Base-by-base conservation (phyloP, 2,797 vertebrate species). In the Hyperoplus immaculatus region DNA sequence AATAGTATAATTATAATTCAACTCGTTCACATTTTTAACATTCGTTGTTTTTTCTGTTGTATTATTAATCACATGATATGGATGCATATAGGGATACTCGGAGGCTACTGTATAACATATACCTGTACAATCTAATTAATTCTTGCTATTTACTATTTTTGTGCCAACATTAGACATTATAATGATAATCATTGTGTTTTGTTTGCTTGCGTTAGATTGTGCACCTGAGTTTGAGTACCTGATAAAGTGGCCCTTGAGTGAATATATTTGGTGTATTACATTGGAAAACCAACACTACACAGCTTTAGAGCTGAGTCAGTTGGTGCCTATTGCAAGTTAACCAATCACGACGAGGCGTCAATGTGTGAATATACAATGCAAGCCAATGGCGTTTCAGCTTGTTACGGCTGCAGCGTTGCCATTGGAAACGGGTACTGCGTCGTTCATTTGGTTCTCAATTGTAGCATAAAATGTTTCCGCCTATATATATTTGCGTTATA, bases 341-440 rank as follows among this genome's bases (percentile, higher is more conserved):
- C 92, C 91, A 92, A 91, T 92, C 82, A 80, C 4, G 0, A 16
- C 9, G 2, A 54, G 18, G 9, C 15, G 75, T 90, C 13, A 61
- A 29, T 18, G 0, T 12, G 1, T 2, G 1, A 1, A 29, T 8
- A 0, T 12, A 59, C 4, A 0, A 0, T 62, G 2, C 60, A 14
- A n/a, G 62, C 92, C 91, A 92, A 88, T 93, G 4, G 55, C 1
- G 4, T 69, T 1, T 0, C 3, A 50, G 71, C 10, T 88, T 87
- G 29, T 81, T 82, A 0, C n/a, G 4, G 4, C 12, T 4, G 39
- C 42, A n/a, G 8, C 66, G 92, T 94, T 89, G 76, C 86, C 58
- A 67, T n/a, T 59, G 77, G 78, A 75, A 89, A 92, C 92, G 3
- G 2, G 3, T 12, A 8, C 73, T 65, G n/a, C 42, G 54, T 75